Evolutionary conservation across 2,888 invertebrate genomes (phyloP), one percentile per base, ranked within the genome.

Genomic region (Drosophila merina): DNA sequence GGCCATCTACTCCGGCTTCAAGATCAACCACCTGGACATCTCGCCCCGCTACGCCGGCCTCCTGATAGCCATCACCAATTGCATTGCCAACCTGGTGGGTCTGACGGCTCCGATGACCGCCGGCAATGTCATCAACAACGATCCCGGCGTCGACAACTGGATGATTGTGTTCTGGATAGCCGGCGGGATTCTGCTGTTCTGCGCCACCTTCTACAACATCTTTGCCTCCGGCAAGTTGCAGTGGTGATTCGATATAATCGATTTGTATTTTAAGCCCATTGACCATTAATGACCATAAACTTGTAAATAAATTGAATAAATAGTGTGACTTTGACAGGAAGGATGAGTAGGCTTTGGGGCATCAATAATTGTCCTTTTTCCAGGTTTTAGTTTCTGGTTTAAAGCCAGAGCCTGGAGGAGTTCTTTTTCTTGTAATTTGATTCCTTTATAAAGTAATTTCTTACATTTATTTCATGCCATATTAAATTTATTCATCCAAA

Each of bases 401-500:
- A 20, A 20, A 2, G 14, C 14, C 14, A 1, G 1, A 14, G 14
- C 14, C 14, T 1, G 14, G 14, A 14, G 20, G 20, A 20, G 20
- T 20, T 20, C 20, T 2, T 20, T 20, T 20, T 20, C 20, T 2
- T 20, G 20, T 20, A 20, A 20, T 12, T 36, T 12, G 6, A n/a
- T n/a, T 0, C 36, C 1, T 36, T 10, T 33, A 33, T n/a, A 36
- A 36, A n/a, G n/a, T 36, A 36, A 36, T 36, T 5, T 36, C n/a
- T 36, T 36, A n/a, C 36, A 36, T 36, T 36, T 48, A 48, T 57
- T 70, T 70, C 56, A 63, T 52, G 40, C 58, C 50, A 45, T 72
- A 72, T 72, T 66, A 71, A 72, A 71, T 72, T 71, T 64, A 36
- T 56, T 40, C 45, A 68, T 59, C 63, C 66, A 62, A 76, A 72